Evolutionary conservation across 1,140 invertebrate species (phyloP), one percentile per base, ranked within the genome.

Genomic region (Bombus difficillimus): DNA sequence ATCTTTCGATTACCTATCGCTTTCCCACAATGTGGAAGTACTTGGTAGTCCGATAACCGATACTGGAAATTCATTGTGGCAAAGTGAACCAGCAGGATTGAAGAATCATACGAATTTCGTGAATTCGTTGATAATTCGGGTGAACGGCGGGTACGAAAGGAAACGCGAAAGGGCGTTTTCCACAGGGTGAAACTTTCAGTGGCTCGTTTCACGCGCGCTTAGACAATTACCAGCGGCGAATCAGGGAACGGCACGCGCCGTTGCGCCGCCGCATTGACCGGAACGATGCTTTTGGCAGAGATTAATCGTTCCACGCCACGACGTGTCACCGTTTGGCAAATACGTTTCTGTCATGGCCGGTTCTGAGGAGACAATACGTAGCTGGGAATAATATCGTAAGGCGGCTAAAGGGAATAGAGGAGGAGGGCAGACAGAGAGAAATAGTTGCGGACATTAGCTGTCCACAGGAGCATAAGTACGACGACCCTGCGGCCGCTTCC

Each of bases 401-500:
- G 79, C 66, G 83, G 92, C 76, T 53, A 22, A 3, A 72, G 43
- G 83, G 47, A 72, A 76, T n/a, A 10, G 25, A 25, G 37, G 41
- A 8, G 78, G 62, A 89, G 75, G 87, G 81, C 82, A 72, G 87
- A 89, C 83, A 90, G 89, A 85, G 81, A 85, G 88, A 93, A 93
- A 93, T 92, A 92, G 90, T 93, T 93, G 91, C 89, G 90, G 91
- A 92, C 92, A 93, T 94, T 93, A 93, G 89, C 91, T 92, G 91
- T 90, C 90, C 88, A 88, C 88, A 88, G 87, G 87, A 86, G 87
- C 91, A 92, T 93, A 93, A 93, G 92, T 92, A 90, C 84, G 90
- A 81, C 81, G 76, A 82, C 69, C 81, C 87, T 68, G 72, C 64
- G 74, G 71, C 79, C 81, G 83, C 81, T 89, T 84, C 73, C 80